Base-by-base conservation (phyloP, 1,140 invertebrate genomes). In the Brachionus calyciflorus region DNA sequence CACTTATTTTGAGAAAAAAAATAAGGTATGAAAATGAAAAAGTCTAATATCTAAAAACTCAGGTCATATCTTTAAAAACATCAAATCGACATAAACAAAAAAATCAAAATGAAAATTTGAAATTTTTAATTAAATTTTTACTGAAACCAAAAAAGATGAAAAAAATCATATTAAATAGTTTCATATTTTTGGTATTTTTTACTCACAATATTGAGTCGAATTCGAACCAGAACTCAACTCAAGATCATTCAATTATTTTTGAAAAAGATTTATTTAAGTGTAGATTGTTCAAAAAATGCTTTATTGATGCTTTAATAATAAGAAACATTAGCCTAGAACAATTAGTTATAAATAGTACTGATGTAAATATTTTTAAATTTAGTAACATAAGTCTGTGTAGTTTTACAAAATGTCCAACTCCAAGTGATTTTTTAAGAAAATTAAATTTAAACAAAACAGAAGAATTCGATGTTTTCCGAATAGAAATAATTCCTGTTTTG, bases 241-340 rank as follows among this genome's bases (percentile, higher is more conserved):
- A 37, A 37, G 9, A 37, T 37, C 9, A 33, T 37, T 3, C 19
- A n/a, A 40, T 60, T 37, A 0, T 60, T 3, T 37, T 60, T 3
- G 37, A 60, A 60, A 60, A 37, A 33, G 55, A 60, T 14, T 26
- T 37, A n/a, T 60, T 60, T 10, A 60, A 60, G 37, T 60, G 55
- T 37, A 65, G 30, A 65, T n/a, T 65, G 24, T 65, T 65, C 21
- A 26, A 65, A 26, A 65, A 46, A 44, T 65, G 60, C n/a, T 19
- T 5, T 12, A 19, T 65, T 65, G 33, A 41, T 65, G 60, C 44
- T 21, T 10, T 65, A 21, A 65, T 41, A 12, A 19, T 10, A 3
- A 65, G 12, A 7, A n/a, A 46, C 21, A n/a, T 44, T 14, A 26
- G 14, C 12, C 37, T 65, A 26, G 24, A 44, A 10, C 12, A 21